Percentiles rank a stretch among this genome's conserved stretches.
Evolutionary conservation across 2,113 vertebrate species (phyloP).

Genomic region (Ancistrus triradiatus): DNA sequence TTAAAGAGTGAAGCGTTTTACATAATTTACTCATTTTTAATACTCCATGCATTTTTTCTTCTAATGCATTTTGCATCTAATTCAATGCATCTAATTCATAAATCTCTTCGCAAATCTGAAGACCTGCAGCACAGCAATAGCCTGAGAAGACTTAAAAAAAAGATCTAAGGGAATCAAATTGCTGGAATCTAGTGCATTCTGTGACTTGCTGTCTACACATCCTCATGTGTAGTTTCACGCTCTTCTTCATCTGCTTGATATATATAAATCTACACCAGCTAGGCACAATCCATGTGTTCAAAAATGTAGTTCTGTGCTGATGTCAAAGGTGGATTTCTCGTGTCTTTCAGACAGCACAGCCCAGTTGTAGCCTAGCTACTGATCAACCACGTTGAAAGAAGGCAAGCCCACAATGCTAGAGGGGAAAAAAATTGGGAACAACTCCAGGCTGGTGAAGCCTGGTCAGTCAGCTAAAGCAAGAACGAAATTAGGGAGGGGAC

Average conservation of each 20-base stretch:
- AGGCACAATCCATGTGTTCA: too few species aligned
- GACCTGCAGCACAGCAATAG: neutral
- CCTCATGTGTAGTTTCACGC: neutral
- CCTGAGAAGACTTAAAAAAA: neutral
- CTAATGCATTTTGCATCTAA: too few species aligned
- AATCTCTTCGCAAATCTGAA: neutral
- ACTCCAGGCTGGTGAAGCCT: conserved; percentile 35
- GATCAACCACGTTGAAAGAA: neutral
- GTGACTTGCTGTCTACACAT: neutral
- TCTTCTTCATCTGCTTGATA: neutral
- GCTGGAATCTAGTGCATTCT: neutral
- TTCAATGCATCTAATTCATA: too few species aligned
- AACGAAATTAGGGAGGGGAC: conserved; percentile 18
- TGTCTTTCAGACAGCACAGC: neutral
- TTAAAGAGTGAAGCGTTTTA: too few species aligned
- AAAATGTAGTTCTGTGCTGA: too few species aligned
- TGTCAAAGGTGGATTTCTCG: too few species aligned
- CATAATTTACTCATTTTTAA: neutral
- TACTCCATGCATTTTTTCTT: too few species aligned
- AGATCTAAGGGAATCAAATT: neutral
- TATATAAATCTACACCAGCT: too few species aligned
- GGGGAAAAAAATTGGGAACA: conserved; percentile 35
- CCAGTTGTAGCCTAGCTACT: neutral
- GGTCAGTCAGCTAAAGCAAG: conserved; percentile 28
- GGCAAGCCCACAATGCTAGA: too few species aligned